These are phyloP conservation scores for Eolophus roseicapilla DNA, from an alignment of 2,113 vertebrate genomes.

Conservation along the genomic window DNA sequence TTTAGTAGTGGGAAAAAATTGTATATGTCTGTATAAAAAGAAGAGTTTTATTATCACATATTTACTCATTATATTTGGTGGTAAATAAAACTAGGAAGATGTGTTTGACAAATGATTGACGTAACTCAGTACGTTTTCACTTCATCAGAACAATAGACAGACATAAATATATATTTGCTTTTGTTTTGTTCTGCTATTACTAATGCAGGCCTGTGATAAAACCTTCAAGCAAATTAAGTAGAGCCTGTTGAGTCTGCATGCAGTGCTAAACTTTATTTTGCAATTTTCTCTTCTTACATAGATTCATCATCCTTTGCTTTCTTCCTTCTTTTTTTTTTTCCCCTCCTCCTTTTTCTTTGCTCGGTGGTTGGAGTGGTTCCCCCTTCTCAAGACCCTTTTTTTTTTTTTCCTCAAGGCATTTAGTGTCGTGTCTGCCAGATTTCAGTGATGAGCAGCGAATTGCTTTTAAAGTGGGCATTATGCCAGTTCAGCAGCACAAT, in stretches of 20 bases:
- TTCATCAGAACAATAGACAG: conserved; percentile 81
- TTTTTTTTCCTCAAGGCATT: conserved; percentile 80
- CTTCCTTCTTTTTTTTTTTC: neutral
- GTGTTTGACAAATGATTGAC: conserved; percentile 84
- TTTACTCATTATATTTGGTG: conserved; percentile 84
- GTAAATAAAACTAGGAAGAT: conserved; percentile 82
- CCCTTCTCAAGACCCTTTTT: conserved; percentile 77
- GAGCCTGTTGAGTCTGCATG: conserved; percentile 76
- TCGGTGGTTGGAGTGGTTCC: conserved; percentile 79
- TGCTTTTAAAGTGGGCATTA: conserved; percentile 96
- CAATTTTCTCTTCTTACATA: conserved; percentile 78
- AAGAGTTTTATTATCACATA: conserved; percentile 87
- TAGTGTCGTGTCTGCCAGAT: conserved; percentile 95
- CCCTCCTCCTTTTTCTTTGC: conserved; percentile 37
- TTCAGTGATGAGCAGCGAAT: conserved; percentile 94
- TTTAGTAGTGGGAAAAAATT: conserved; percentile 78
- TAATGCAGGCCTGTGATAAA: conserved; percentile 76
- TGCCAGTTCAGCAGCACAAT: conserved; percentile 92
- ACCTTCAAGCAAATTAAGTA: conserved; percentile 78
- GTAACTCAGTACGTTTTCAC: conserved; percentile 75
- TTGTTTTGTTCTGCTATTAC: conserved; percentile 79
- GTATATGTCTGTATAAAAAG: conserved; percentile 81
- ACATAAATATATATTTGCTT: conserved; percentile 84
- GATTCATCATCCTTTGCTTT: conserved; percentile 72
- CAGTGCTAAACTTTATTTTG: conserved; percentile 77